phyloP scores from a whole-genome alignment of 2,888 invertebrate genomes.

The Sturmia bella region DNA sequence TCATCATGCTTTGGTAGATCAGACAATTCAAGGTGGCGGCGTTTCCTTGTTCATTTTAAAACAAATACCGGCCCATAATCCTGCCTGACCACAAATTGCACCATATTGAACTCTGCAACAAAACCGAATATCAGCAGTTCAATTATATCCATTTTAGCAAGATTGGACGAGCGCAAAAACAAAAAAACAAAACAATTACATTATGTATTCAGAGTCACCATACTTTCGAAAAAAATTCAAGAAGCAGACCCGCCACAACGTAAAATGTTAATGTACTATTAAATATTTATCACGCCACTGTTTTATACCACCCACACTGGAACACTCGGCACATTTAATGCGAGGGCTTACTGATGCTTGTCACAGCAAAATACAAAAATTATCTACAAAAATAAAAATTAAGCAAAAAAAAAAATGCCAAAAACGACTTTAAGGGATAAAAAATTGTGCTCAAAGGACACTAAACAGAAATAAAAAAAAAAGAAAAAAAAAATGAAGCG shows the following conservation, averaged over 20 bases:
- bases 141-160: no score
- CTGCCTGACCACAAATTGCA: no score
- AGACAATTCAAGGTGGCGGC: no score
- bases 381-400: slow-evolving; percentile 43
- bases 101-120: no score
- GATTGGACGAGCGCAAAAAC: no score
- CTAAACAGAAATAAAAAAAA: slow-evolving; percentile 10
- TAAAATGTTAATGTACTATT: slow-evolving; percentile 61
- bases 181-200: slow-evolving; percentile 54
- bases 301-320: slow-evolving; percentile 42
- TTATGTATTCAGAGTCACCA: slow-evolving; percentile 40
- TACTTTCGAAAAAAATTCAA: not conserved
- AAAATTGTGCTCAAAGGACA: slow-evolving; percentile 57
- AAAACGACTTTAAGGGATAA: slow-evolving; percentile 19
- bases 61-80: no score
- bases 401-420: not conserved
- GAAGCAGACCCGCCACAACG: slow-evolving; percentile 29
- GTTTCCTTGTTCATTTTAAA: no score
- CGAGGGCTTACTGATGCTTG: slow-evolving; percentile 64
- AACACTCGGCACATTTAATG: slow-evolving; percentile 22
- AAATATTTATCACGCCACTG: slow-evolving; percentile 68
- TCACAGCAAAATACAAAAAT: slow-evolving; percentile 45
- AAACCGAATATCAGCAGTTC: no score
- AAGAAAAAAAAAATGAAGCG: not conserved
- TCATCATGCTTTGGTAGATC: no score